These are phyloP conservation scores for Chaenogobius annularis DNA, from an alignment of 2,113 vertebrate species.

Conservation along the genomic window DNA sequence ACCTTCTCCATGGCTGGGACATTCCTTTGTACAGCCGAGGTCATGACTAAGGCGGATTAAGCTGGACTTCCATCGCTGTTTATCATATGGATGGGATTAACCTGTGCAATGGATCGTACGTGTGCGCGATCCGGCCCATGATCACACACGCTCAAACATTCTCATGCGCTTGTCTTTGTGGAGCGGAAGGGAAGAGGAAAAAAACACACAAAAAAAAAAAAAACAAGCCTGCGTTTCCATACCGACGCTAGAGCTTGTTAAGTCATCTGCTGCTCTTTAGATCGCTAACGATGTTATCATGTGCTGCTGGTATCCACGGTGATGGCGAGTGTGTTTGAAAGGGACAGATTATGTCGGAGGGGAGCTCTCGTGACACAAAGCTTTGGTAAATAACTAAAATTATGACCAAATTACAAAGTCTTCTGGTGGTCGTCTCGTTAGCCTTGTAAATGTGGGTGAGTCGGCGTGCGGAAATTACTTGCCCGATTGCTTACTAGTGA, in stretches of 20 bases:
- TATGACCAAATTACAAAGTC: constrained; percentile 12
- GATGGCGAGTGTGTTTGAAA: constrained; percentile 53
- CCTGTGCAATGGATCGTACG: constrained; percentile 30
- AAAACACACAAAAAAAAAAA: background rate
- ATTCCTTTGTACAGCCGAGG: constrained; percentile 57
- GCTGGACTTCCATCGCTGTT: constrained; percentile 49
- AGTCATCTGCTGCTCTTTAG: constrained; percentile 76
- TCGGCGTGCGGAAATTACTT: background rate
- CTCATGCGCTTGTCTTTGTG: constrained; percentile 29
- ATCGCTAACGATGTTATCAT: constrained; percentile 77
- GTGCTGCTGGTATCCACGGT: constrained; percentile 77
- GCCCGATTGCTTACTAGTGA: background rate
- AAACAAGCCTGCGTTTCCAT: constrained; percentile 78
- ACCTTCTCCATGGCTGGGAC: constrained; percentile 59
- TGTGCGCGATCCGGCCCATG: constrained; percentile 19
- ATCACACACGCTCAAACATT: constrained; percentile 38
- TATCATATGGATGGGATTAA: constrained; percentile 73
- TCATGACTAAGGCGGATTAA: constrained; percentile 58
- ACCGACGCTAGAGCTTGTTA: constrained; percentile 77
- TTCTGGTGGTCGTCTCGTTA: background rate
- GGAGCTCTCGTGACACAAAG: constrained; percentile 32
- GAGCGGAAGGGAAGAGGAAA: constrained; percentile 50
- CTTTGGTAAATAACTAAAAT: constrained; percentile 31
- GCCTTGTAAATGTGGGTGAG: background rate
- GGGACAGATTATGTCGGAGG: constrained; percentile 33